Evolutionary conservation across 2,113 vertebrate species (phyloP).

Genomic region (Vanacampus margaritifer): DNA sequence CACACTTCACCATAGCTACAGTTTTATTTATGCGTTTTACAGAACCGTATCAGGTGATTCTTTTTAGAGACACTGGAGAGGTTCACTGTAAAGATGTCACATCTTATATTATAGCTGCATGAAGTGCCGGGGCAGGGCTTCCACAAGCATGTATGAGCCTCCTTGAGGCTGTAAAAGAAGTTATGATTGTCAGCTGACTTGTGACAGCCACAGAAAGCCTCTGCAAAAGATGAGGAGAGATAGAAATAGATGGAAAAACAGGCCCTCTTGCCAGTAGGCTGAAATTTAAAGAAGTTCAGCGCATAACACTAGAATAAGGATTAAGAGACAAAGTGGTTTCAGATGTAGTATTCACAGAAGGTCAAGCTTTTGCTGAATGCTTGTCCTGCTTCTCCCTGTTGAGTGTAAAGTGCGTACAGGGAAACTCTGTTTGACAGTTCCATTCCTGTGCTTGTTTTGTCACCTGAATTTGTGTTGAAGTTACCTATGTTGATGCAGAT

Average conservation of each 20-base stretch:
- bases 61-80: constrained; percentile 35
- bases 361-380: too few species aligned
- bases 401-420: too few species aligned
- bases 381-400: too few species aligned
- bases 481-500: too few species aligned
- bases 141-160: constrained; percentile 51
- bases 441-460: too few species aligned
- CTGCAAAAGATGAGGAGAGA: constrained; percentile 26
- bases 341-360: not conserved
- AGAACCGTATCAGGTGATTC: not conserved
- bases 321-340: not conserved
- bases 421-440: too few species aligned
- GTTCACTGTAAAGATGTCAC: constrained; percentile 42
- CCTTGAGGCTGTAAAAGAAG: constrained; percentile 56
- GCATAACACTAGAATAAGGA: not conserved
- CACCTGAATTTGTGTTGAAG: too few species aligned
- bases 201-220: constrained; percentile 32
- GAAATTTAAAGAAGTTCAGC: not conserved
- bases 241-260: constrained; percentile 5
- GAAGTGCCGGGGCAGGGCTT: constrained; percentile 66
- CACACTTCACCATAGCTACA: not conserved
- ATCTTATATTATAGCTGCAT: constrained; percentile 64
- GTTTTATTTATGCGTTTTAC: not conserved
- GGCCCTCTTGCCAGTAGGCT: not conserved
- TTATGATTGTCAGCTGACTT: constrained; percentile 46